A percentile compares a stretch with the other conserved stretches of the same genome.
These are phyloP conservation scores for Melipona bicolor DNA, from an alignment of 2,888 invertebrate genomes.

Conservation along the genomic window DNA sequence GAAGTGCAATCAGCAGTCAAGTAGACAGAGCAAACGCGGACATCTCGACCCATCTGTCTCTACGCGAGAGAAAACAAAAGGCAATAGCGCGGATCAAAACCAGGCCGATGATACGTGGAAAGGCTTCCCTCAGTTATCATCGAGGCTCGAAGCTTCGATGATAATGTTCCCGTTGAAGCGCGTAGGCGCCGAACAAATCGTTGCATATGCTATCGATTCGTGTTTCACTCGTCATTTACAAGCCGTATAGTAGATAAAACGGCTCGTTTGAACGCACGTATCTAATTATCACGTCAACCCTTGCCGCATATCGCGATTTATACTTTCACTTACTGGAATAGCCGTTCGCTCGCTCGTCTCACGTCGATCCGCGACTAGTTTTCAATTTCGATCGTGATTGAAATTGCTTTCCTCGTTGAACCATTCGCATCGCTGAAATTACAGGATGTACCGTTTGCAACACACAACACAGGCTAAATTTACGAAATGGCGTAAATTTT, in stretches of 20 bases:
- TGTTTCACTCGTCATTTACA: constrained; percentile 20
- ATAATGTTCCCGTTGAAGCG: constrained; percentile 14
- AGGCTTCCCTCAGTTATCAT: constrained; percentile 14
- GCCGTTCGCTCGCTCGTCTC: not conserved
- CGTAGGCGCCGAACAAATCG: constrained; percentile 31
- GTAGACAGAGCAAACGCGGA: constrained; percentile 14
- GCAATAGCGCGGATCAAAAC: constrained; percentile 34
- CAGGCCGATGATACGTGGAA: constrained; percentile 22
- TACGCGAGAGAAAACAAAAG: constrained; percentile 45
- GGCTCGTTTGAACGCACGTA: constrained; percentile 24
- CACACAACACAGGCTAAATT: no score
- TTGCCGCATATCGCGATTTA: constrained; percentile 31
- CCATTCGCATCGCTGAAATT: no score
- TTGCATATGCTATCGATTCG: constrained; percentile 30
- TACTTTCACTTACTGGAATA: constrained; percentile 45
- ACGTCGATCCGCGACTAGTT: not conserved
- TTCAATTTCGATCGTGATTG: not conserved
- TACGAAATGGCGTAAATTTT: no score
- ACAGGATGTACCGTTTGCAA: no score
- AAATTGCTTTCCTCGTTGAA: not conserved
- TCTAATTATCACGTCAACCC: constrained; percentile 51
- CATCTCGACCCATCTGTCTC: constrained; percentile 10
- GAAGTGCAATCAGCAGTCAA: constrained; percentile 13
- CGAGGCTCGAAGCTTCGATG: constrained; percentile 11
- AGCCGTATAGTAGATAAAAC: constrained; percentile 15